Evolutionary conservation across 2,113 vertebrate species (phyloP).

Genomic region (Phyllopteryx taeniolatus): DNA sequence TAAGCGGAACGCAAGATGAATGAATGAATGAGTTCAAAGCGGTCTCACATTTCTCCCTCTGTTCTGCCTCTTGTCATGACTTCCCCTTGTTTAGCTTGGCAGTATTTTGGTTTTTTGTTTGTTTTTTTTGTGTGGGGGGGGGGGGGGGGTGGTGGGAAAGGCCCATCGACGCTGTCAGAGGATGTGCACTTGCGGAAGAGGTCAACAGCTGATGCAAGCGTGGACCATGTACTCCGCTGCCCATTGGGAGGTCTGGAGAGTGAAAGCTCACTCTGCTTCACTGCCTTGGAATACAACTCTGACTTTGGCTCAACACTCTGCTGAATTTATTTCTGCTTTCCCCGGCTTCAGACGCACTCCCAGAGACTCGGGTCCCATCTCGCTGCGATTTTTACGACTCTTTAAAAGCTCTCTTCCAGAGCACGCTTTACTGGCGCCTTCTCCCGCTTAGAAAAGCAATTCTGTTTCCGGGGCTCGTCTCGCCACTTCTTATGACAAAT

Average conservation of each 20-base stretch:
- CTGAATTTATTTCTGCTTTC: constrained; percentile 9
- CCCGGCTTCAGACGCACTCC: background rate
- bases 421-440: background rate
- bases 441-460: constrained; percentile 16
- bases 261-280: constrained; percentile 39
- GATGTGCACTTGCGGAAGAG: constrained; percentile 25
- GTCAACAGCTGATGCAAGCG: constrained; percentile 50
- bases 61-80: constrained; percentile 14
- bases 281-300: constrained; percentile 22
- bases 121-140: constrained; percentile 19
- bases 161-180: constrained; percentile 33
- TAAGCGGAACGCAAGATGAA: too few relatives aligned
- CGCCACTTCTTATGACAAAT: constrained; percentile 14
- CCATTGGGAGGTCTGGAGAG: constrained; percentile 52
- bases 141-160: constrained; percentile 10
- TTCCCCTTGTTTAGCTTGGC: constrained; percentile 7
- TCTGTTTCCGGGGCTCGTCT: constrained; percentile 17
- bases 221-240: constrained; percentile 29
- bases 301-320: constrained; percentile 19
- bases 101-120: background rate
- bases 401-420: background rate
- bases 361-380: background rate
- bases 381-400: background rate
- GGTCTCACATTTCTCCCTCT: background rate
- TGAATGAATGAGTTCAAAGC: background rate